A percentile compares a stretch with the other conserved stretches of the same genome.
phyloP scores from a whole-genome alignment of 2,113 vertebrate species.

The Uropsilus gracilis region DNA sequence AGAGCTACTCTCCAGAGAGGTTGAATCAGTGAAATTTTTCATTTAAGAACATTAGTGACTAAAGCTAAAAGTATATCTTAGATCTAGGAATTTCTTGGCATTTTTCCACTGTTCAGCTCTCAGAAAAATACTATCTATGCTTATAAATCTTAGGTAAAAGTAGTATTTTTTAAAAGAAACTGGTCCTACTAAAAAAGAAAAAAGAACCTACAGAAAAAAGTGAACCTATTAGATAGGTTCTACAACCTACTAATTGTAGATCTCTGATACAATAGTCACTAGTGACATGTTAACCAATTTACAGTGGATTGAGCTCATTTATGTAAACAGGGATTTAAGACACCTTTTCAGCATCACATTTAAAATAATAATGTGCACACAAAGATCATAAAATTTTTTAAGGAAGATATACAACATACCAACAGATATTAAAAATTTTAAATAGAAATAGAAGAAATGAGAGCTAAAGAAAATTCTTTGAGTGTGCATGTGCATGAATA shows the following conservation, averaged over 20 bases:
- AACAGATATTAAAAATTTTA: not conserved
- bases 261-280: not conserved
- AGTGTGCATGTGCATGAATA: not conserved
- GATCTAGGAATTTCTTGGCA: not conserved
- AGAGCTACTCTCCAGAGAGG: not conserved
- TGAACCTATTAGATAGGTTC: too few species aligned
- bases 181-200: not conserved
- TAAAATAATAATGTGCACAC: not conserved
- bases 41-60: not conserved
- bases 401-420: not conserved
- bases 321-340: not conserved
- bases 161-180: not conserved
- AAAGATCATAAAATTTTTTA: not conserved
- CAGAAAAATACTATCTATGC: not conserved
- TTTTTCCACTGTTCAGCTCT: not conserved
- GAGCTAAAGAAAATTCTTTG: not conserved
- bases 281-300: not conserved
- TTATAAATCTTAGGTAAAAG: not conserved
- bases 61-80: not conserved
- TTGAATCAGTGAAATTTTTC: not conserved
- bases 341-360: not conserved
- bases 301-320: not conserved
- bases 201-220: not conserved
- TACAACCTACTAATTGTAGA: not conserved
- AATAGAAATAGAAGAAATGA: not conserved